Base-by-base conservation (phyloP, 2,113 vertebrate species). In the Myrmecobius fasciatus region DNA sequence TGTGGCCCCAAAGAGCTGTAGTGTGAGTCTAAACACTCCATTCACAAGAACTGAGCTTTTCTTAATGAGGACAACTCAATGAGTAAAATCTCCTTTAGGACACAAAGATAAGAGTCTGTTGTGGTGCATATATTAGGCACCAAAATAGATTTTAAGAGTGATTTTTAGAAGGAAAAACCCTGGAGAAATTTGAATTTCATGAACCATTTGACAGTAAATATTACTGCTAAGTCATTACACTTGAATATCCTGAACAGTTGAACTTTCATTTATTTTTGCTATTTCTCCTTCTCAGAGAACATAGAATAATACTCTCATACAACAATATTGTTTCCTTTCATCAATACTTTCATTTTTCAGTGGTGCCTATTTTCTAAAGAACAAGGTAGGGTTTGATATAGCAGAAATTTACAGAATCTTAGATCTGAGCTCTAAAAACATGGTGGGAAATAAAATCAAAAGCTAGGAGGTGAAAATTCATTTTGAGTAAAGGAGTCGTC, bases 21-120 rank as follows among this genome's bases (percentile, higher is more conserved):
- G 51, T 0, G 0, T 91, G 98, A 95, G 93, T 95, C 93, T 95
- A 52, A 67, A 93, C 49, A 56, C 93, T 97, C 91, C 83, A 88
- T 95, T 98, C 96, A 97, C 22, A 96, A 96, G 97, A 98, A 97
- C 0, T 90, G 67, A 92, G 94, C 91, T 52, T 90, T 95, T 56
- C 43, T 8, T 83, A n/a, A 43, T 4, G 54, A 92, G 92, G 91
- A 94, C 95, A 96, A 95, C 89, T 96, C 96, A 97, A 96, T 94
- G 96, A 92, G 95, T 22, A 83, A 94, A 91, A 0, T 92, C 53
- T 56, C 91, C 96, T 94, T 96, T 51, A 96, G 92, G 43, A 5
- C 53, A 53, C 25, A 14, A 56, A 20, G 46, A 24, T 83, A 48
- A 56, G 43, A 53, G 88, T 52, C 88, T 52, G 14, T 46, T 26